phyloP scores from a whole-genome alignment of 2,888 invertebrate species.

The Conus canariensis region DNA sequence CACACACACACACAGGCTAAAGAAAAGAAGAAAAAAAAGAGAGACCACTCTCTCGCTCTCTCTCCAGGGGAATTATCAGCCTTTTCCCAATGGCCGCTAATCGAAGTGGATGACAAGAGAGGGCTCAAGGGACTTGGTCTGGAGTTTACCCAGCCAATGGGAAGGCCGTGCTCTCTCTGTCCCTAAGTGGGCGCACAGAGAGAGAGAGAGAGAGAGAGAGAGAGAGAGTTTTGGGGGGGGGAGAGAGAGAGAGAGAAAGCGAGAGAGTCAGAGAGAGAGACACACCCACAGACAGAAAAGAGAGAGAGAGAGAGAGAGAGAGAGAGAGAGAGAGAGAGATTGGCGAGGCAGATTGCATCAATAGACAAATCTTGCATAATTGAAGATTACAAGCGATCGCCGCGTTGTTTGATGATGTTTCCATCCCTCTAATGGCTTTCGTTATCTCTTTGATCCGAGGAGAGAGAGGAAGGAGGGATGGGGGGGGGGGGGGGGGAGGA shows the following conservation, averaged over 20 bases:
- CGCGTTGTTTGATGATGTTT: slow-evolving; percentile 32
- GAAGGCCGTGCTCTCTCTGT: not conserved
- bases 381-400: not conserved
- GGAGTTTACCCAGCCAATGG: slow-evolving; percentile 12
- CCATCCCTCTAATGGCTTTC: slow-evolving; percentile 19
- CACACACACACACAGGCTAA: no score
- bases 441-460: not conserved
- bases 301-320: not conserved
- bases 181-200: not conserved
- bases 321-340: not conserved
- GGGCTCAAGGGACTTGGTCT: not conserved
- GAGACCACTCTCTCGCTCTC: no score
- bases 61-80: not conserved
- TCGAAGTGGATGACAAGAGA: slow-evolving; percentile 4
- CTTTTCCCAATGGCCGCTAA: not conserved
- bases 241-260: no score
- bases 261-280: no score
- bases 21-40: no score
- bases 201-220: no score
- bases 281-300: not conserved
- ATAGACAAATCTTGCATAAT: slow-evolving; percentile 14
- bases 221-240: no score
- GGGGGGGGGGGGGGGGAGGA: not conserved
- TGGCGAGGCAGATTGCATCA: slow-evolving; percentile 8
- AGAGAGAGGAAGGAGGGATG: not conserved